Percentiles rank a stretch among this genome's conserved stretches.
Conservation (phyloP, 2,797 vertebrate genomes). For the Helostoma temminkii region DNA sequence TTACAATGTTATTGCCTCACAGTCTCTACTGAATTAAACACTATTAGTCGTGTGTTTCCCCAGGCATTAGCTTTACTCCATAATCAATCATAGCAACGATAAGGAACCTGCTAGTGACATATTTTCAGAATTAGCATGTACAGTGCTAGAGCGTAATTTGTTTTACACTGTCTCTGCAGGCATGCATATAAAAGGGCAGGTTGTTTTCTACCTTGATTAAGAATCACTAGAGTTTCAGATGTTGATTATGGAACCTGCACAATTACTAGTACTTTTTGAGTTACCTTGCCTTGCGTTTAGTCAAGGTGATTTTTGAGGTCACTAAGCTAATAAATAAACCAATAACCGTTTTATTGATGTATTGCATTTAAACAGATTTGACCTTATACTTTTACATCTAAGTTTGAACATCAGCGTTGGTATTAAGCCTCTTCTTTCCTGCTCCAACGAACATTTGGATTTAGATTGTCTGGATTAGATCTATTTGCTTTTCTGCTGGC, state of each 20-base stretch:
- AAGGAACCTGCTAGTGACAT: slow-evolving; percentile 32
- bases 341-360: neutral
- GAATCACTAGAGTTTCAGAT: slow-evolving; percentile 19
- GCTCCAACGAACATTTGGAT: neutral
- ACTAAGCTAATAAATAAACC: neutral
- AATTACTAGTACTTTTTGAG: neutral
- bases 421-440: neutral
- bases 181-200: slow-evolving; percentile 32
- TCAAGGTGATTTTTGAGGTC: neutral
- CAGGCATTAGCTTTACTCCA: slow-evolving; percentile 25
- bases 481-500: neutral
- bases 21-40: slow-evolving; percentile 44
- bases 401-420: neutral
- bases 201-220: slow-evolving; percentile 30
- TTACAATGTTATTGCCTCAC: slow-evolving; percentile 10
- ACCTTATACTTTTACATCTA: neutral
- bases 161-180: slow-evolving; percentile 39
- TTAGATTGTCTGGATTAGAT: neutral
- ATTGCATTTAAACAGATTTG: too few relatives aligned
- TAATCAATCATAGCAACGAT: slow-evolving; percentile 65
- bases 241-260: slow-evolving; percentile 13
- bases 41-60: slow-evolving; percentile 42
- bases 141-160: slow-evolving; percentile 44
- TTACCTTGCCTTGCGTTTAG: neutral
- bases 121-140: slow-evolving; percentile 28